Evolutionary conservation across 2,797 vertebrate genomes (phyloP).

Genomic region (Anguilla marmorata): DNA sequence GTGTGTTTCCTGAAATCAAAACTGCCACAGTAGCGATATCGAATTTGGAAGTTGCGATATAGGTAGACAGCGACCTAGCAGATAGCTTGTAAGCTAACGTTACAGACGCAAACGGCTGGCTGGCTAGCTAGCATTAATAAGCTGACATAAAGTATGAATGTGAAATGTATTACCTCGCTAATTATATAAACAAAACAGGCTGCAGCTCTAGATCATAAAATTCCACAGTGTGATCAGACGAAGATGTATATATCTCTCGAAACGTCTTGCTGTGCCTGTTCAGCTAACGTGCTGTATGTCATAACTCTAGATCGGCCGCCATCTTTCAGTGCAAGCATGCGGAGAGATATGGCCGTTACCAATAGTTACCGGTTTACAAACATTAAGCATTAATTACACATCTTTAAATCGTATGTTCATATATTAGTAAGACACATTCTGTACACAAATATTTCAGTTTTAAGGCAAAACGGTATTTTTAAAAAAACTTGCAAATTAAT

Average conservation of each 20-base stretch:
- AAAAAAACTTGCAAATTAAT: neutral
- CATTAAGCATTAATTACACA: neutral
- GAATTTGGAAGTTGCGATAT: neutral
- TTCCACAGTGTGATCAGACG: neutral
- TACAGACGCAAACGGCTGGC: neutral
- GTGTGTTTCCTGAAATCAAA: neutral
- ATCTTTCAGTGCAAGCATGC: slow-evolving; percentile 32
- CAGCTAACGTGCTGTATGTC: neutral
- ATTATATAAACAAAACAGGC: neutral
- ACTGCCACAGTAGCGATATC: neutral
- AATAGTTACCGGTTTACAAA: slow-evolving; percentile 12
- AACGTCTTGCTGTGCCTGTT: neutral
- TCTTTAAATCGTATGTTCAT: neutral
- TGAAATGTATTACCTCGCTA: neutral
- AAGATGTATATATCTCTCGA: neutral
- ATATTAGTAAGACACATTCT: neutral
- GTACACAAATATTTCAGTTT: neutral
- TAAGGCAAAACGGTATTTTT: neutral
- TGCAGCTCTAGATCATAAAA: neutral
- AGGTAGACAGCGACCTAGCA: neutral
- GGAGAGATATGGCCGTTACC: slow-evolving; percentile 30
- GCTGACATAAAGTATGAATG: neutral
- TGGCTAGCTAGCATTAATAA: neutral
- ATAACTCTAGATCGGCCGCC: slow-evolving; percentile 25
- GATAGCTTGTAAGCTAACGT: neutral